phyloP scores from a whole-genome alignment of 2,888 invertebrate species.

The Drepanosiphum platanoidis region DNA sequence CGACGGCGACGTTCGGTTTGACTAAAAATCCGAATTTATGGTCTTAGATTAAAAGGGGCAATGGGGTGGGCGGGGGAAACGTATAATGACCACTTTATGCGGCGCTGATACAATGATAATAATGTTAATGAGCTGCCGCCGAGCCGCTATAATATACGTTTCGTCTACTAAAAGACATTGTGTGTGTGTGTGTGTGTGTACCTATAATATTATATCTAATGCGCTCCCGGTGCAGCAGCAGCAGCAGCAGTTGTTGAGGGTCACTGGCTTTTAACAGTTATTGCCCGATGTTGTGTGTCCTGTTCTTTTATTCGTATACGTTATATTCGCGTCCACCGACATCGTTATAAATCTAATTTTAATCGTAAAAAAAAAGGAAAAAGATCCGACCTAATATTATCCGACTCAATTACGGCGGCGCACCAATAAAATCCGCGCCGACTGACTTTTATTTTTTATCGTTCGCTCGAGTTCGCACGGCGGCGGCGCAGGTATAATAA shows the following conservation, averaged over 20 bases:
- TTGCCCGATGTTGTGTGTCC: not conserved
- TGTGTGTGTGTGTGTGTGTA: too few species aligned
- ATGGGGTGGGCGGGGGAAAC: too few species aligned
- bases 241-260: too few species aligned
- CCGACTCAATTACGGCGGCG: slow-evolving; percentile 36
- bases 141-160: not conserved
- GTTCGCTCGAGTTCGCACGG: slow-evolving; percentile 21
- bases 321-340: slow-evolving; percentile 38
- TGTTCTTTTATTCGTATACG: not conserved
- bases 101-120: slow-evolving; percentile 47
- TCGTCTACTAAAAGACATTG: slow-evolving; percentile 50
- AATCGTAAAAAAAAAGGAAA: slow-evolving; percentile 50
- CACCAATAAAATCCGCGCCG: slow-evolving; percentile 48
- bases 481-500: too few species aligned
- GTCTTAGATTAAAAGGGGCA: slow-evolving; percentile 26
- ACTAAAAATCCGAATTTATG: slow-evolving; percentile 46
- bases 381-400: slow-evolving; percentile 37
- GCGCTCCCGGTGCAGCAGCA: not conserved
- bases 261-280: slow-evolving; percentile 52
- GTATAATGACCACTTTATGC: slow-evolving; percentile 11
- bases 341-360: slow-evolving; percentile 51
- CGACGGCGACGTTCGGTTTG: slow-evolving; percentile 1
- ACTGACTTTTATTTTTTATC: slow-evolving; percentile 22
- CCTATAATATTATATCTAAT: too few species aligned
- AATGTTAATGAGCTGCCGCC: slow-evolving; percentile 47